These are phyloP conservation scores for Deilephila porcellus DNA, from an alignment of 2,888 invertebrate genomes.

Conservation along the genomic window DNA sequence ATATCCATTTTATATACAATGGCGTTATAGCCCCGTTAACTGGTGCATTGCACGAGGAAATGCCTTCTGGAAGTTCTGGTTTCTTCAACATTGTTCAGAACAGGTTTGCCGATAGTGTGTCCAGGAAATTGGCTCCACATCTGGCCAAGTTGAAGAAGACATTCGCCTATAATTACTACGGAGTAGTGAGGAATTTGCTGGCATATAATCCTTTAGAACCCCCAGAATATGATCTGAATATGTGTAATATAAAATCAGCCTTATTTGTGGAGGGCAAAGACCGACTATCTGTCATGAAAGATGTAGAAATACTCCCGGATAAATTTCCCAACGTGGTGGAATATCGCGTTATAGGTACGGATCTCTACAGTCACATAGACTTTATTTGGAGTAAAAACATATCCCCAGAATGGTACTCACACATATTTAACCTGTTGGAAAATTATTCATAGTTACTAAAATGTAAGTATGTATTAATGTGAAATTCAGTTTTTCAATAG, in stretches of 20 bases:
- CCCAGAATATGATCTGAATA: constrained; percentile 39
- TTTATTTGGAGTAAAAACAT: constrained; percentile 47
- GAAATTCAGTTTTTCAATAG: no score
- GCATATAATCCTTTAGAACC: constrained; percentile 42
- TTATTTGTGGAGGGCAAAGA: constrained; percentile 48
- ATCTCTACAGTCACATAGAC: constrained; percentile 47
- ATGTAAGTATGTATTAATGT: no score
- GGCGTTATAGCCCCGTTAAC: constrained; percentile 27
- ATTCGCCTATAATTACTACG: constrained; percentile 47
- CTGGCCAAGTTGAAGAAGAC: constrained; percentile 33
- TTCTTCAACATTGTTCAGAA: constrained; percentile 36
- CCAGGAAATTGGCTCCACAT: constrained; percentile 39
- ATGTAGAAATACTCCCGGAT: constrained; percentile 40
- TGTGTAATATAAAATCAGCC: constrained; percentile 37
- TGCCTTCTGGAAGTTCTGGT: constrained; percentile 40
- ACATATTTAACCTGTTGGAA: constrained; percentile 36
- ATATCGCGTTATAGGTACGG: constrained; percentile 38
- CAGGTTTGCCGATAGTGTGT: constrained; percentile 44
- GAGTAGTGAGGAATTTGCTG: constrained; percentile 35
- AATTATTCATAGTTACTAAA: background rate
- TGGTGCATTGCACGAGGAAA: constrained; percentile 39
- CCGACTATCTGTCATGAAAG: constrained; percentile 39
- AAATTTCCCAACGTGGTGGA: constrained; percentile 48
- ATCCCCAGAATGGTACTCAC: constrained; percentile 42
- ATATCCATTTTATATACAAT: constrained; percentile 36